Evolutionary conservation across 1,140 invertebrate species (phyloP).

Genomic region (Subanguina moxae): DNA sequence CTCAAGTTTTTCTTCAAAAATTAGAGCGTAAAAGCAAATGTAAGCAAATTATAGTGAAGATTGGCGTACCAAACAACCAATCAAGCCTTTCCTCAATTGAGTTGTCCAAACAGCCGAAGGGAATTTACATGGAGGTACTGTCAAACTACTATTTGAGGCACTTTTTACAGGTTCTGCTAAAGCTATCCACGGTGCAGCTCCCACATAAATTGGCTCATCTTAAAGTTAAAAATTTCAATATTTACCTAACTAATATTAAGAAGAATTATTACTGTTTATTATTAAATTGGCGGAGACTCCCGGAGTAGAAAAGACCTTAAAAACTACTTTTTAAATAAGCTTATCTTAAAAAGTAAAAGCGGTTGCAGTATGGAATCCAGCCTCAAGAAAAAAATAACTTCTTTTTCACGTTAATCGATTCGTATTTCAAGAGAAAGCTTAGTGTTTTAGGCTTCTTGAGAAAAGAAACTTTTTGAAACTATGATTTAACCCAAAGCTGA

Average conservation of each 20-base stretch:
- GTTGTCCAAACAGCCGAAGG: constrained; percentile 86
- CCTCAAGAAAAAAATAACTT: too few species aligned
- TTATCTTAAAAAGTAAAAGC: too few species aligned
- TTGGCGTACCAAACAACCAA: constrained; percentile 73
- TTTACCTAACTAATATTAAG: background rate
- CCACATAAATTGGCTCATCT: constrained; percentile 81
- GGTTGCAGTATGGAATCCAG: too few species aligned
- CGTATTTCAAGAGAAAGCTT: too few species aligned
- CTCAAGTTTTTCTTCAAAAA: constrained; percentile 71
- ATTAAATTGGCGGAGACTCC: constrained; percentile 65
- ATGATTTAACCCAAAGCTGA: too few species aligned
- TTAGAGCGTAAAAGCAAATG: too few species aligned
- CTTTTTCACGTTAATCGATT: too few species aligned
- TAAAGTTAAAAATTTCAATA: constrained; percentile 61
- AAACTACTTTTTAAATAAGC: too few species aligned
- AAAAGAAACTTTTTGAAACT: too few species aligned
- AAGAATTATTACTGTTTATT: constrained; percentile 36
- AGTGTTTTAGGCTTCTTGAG: too few species aligned
- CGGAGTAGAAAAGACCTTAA: constrained; percentile 73
- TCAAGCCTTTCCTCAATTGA: constrained; percentile 79
- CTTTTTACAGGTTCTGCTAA: constrained; percentile 60
- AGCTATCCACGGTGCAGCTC: constrained; percentile 66
- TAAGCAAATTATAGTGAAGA: too few species aligned
- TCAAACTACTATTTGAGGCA: background rate
- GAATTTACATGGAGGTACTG: constrained; percentile 61